These are phyloP conservation scores for Taenioides sp. DNA, from an alignment of 2,797 vertebrate genomes.

Conservation along the genomic window DNA sequence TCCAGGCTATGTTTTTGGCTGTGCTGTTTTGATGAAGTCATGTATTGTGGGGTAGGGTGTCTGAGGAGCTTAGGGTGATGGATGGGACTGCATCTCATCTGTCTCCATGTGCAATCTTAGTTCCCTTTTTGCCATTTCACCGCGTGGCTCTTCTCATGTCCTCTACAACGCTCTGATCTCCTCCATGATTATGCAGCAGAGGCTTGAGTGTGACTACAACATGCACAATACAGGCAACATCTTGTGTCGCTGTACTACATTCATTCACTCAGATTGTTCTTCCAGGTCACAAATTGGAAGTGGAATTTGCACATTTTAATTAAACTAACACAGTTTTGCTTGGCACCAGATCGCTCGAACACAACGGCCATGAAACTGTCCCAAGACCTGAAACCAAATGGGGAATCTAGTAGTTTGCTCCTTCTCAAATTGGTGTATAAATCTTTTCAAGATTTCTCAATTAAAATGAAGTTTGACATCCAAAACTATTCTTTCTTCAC, in stretches of 20 bases:
- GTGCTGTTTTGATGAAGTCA: slow-evolving; percentile 13
- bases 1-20: slow-evolving; percentile 19
- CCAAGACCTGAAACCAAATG: too few species aligned
- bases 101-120: slow-evolving; percentile 48
- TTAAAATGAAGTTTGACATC: too few species aligned
- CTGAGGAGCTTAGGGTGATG: slow-evolving; percentile 39
- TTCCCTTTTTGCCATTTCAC: slow-evolving; percentile 26
- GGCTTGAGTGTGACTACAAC: slow-evolving; percentile 14
- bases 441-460: too few species aligned
- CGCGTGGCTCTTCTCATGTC: slow-evolving; percentile 16
- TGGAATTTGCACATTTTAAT: neutral
- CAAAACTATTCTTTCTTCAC: too few species aligned
- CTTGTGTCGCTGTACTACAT: neutral
- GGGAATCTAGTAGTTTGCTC: neutral
- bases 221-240: slow-evolving; percentile 2
- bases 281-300: neutral
- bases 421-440: neutral
- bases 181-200: slow-evolving; percentile 21
- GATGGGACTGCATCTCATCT: slow-evolving; percentile 48
- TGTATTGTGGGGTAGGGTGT: slow-evolving; percentile 34
- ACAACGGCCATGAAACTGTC: neutral
- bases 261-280: neutral
- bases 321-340: neutral
- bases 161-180: slow-evolving; percentile 8
- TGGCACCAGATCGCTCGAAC: neutral